Evolutionary conservation across 1,140 invertebrate genomes (phyloP).

Genomic region (Drosophila baimaii): DNA sequence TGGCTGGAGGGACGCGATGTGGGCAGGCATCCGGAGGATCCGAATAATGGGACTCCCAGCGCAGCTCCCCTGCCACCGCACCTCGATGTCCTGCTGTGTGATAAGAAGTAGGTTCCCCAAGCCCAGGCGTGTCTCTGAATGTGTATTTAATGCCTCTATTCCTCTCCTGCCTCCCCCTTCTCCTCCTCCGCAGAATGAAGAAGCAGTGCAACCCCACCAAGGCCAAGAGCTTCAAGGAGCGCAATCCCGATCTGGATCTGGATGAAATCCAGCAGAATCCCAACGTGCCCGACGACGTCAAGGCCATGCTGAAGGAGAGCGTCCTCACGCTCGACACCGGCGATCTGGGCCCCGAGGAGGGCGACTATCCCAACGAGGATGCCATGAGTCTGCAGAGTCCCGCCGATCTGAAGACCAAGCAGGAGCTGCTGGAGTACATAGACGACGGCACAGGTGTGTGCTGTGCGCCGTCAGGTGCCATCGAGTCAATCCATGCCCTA

Average conservation of each 20-base stretch:
- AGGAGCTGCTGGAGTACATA: slow-evolving; percentile 80
- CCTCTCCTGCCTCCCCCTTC: neutral
- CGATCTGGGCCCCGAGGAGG: slow-evolving; percentile 43
- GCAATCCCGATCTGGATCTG: slow-evolving; percentile 84
- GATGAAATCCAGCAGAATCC: slow-evolving; percentile 84
- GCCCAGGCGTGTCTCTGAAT: neutral
- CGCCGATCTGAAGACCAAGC: slow-evolving; percentile 77
- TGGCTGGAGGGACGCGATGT: slow-evolving; percentile 92
- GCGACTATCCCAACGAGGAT: slow-evolving; percentile 58
- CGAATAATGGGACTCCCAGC: slow-evolving; percentile 77
- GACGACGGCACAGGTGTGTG: slow-evolving; percentile 81
- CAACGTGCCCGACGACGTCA: slow-evolving; percentile 83
- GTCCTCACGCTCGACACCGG: slow-evolving; percentile 63
- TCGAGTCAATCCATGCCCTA: neutral
- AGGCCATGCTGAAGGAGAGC: slow-evolving; percentile 81
- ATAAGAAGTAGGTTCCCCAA: slow-evolving; percentile 77
- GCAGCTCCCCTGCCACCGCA: slow-evolving; percentile 71
- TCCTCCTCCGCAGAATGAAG: slow-evolving; percentile 71
- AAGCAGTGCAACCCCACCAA: slow-evolving; percentile 83
- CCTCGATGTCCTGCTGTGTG: slow-evolving; percentile 75
- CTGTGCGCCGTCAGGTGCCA: slow-evolving; percentile 36
- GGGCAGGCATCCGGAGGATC: slow-evolving; percentile 96
- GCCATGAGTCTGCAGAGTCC: slow-evolving; percentile 71
- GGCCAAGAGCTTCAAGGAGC: slow-evolving; percentile 83
- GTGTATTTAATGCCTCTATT: neutral